Percentiles rank a stretch among this genome's conserved stretches.
These are phyloP conservation scores for Drosophila repleta DNA, from an alignment of 1,140 invertebrate genomes.

Conservation along the genomic window DNA sequence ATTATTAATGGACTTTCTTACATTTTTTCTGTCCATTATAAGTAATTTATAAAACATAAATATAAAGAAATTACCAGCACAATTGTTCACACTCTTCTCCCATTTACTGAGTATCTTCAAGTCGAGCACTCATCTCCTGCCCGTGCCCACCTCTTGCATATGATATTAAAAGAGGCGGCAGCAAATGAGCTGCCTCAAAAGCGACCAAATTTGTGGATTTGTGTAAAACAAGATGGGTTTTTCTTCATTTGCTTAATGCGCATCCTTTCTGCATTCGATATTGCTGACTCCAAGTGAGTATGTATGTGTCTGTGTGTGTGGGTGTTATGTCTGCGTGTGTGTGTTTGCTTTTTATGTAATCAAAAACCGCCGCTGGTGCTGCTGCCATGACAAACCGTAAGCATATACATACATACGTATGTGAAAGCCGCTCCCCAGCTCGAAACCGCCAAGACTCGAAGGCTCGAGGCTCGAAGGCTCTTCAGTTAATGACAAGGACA, in stretches of 20 bases:
- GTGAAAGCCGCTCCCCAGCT: constrained; percentile 1
- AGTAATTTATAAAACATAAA: too few species aligned
- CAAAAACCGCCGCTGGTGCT: constrained; percentile 35
- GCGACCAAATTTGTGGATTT: not conserved
- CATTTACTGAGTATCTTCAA: too few species aligned
- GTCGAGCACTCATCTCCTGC: too few species aligned
- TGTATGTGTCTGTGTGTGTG: not conserved
- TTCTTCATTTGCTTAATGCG: constrained; percentile 39
- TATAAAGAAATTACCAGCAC: too few species aligned
- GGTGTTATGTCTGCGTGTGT: not conserved
- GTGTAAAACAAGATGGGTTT: constrained; percentile 27
- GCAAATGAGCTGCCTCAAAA: constrained; percentile 15
- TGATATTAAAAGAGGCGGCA: not conserved
- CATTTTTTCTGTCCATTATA: too few species aligned
- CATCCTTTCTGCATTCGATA: constrained; percentile 39
- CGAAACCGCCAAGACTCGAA: too few species aligned
- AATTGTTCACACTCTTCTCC: too few species aligned
- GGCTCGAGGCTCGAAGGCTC: not conserved
- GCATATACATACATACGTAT: too few species aligned
- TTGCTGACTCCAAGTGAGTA: not conserved
- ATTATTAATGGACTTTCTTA: too few species aligned
- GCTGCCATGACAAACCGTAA: constrained; percentile 1
- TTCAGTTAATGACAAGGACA: constrained; percentile 57
- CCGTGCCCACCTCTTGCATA: too few species aligned
- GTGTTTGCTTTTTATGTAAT: constrained; percentile 53